phyloP scores from a whole-genome alignment of 1,140 invertebrate species.

The Drosophila repleta region DNA sequence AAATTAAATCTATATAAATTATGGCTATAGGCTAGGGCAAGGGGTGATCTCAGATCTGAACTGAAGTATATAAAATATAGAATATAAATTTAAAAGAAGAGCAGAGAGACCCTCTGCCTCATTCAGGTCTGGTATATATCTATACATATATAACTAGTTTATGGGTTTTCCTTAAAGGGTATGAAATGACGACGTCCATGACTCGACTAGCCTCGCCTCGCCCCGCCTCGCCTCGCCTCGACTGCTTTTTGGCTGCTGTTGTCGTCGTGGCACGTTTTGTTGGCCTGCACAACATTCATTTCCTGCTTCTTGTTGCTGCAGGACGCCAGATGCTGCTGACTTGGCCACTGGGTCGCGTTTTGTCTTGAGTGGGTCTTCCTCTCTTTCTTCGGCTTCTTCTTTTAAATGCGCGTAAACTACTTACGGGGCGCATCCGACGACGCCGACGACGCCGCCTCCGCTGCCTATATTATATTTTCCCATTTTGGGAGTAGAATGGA shows the following conservation, averaged over 20 bases:
- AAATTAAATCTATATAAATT: too few relatives aligned
- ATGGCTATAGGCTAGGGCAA: too few relatives aligned
- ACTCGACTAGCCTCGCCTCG: too few relatives aligned
- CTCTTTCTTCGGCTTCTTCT: conserved; percentile 32
- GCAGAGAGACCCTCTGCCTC: too few relatives aligned
- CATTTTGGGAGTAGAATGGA: conserved; percentile 13
- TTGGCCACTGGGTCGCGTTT: conserved; percentile 2
- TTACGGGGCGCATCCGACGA: conserved; percentile 57
- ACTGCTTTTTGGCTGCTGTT: conserved; percentile 31
- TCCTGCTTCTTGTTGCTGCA: conserved; percentile 52
- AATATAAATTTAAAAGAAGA: too few relatives aligned
- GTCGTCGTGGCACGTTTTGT: conserved; percentile 60
- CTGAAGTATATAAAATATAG: too few relatives aligned
- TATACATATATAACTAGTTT: neutral
- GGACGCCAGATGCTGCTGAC: conserved; percentile 13
- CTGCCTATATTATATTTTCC: conserved; percentile 36
- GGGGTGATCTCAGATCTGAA: too few relatives aligned
- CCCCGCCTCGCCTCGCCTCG: too few relatives aligned
- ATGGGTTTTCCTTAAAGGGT: neutral
- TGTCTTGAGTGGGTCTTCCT: conserved; percentile 31
- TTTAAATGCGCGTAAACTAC: conserved; percentile 80
- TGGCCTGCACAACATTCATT: conserved; percentile 73
- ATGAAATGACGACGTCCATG: neutral
- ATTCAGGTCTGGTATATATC: neutral
- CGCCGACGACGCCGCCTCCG: conserved; percentile 10